Conservation (phyloP, 1,140 invertebrate genomes). For the Drosophila baimaii region DNA sequence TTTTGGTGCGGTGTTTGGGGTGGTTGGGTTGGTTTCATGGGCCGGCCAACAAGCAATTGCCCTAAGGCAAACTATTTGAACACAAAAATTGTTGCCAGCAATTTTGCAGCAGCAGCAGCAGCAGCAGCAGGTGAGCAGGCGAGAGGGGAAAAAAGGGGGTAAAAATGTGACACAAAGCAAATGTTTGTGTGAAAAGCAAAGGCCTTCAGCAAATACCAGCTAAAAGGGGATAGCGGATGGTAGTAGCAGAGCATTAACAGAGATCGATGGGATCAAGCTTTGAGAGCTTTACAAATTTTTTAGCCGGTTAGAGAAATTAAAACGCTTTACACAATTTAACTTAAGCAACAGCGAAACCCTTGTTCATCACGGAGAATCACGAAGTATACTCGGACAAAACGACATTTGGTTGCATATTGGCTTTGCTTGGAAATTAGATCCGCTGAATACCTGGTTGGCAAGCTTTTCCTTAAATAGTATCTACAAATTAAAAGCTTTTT, state of each 20-base stretch:
- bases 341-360: slow-evolving; percentile 3
- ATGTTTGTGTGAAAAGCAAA: slow-evolving; percentile 71
- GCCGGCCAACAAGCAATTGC: slow-evolving; percentile 63
- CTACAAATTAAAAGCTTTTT: not conserved
- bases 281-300: slow-evolving; percentile 54
- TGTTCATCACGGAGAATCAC: not conserved
- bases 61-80: slow-evolving; percentile 73
- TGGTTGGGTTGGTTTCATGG: slow-evolving; percentile 33
- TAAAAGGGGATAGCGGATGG: slow-evolving; percentile 7
- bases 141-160: slow-evolving; percentile 3
- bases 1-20: not conserved
- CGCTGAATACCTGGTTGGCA: not conserved
- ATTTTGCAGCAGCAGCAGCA: slow-evolving; percentile 23
- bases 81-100: slow-evolving; percentile 67
- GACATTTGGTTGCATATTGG: not conserved
- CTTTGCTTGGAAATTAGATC: not conserved
- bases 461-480: not conserved
- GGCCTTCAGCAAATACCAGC: slow-evolving; percentile 55
- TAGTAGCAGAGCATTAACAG: slow-evolving; percentile 18
- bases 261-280: slow-evolving; percentile 41
- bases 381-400: slow-evolving; percentile 2
- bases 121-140: slow-evolving; percentile 9
- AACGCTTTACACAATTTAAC: slow-evolving; percentile 48
- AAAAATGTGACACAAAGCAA: slow-evolving; percentile 76
- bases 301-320: slow-evolving; percentile 43